A percentile compares a stretch with the other conserved stretches of the same genome.
phyloP scores from a whole-genome alignment of 1,140 invertebrate species.

The Spodoptera frugiperda region DNA sequence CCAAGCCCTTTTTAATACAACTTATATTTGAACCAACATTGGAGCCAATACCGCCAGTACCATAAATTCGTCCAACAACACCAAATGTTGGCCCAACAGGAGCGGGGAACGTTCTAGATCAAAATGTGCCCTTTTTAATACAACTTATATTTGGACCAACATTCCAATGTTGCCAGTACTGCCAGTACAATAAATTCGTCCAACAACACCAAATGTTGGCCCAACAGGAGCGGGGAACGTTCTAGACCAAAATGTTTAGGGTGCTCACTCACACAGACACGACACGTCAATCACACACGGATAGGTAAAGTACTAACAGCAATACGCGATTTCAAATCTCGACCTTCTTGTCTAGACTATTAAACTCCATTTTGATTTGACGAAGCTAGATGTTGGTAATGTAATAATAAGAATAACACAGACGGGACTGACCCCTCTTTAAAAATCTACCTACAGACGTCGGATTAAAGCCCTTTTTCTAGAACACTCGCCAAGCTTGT shows the following conservation, averaged over 20 bases:
- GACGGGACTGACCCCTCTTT: neutral
- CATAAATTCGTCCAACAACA: neutral
- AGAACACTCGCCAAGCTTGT: neutral
- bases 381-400: neutral
- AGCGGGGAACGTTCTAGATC: too few relatives aligned
- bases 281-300: neutral
- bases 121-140: neutral
- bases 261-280: neutral
- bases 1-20: neutral
- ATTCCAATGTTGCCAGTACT: neutral
- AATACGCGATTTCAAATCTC: constrained; percentile 1
- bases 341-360: neutral
- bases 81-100: neutral
- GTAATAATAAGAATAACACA: constrained; percentile 8
- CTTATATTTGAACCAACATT: neutral
- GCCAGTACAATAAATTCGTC: neutral
- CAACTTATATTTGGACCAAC: neutral
- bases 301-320: neutral
- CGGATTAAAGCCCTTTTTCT: neutral
- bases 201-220: neutral
- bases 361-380: neutral
- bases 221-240: neutral
- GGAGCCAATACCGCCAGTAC: neutral
- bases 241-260: neutral
- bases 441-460: neutral